Conservation (phyloP, 2,797 vertebrate species). For the Discoglossus pictus region DNA sequence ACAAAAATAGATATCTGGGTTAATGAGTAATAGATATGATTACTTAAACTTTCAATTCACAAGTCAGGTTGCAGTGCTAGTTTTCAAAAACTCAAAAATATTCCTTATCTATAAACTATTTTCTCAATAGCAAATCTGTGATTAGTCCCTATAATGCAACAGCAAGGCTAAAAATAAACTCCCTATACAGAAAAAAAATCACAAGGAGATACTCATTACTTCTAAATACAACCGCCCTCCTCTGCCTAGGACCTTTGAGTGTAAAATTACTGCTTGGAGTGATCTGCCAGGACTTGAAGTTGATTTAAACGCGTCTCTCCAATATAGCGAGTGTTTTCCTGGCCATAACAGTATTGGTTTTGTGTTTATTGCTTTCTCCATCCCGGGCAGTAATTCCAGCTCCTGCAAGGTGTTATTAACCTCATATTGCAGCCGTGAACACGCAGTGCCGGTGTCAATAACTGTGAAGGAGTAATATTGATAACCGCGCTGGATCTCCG, state of each 20-base stretch:
- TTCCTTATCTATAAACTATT: too few relatives aligned
- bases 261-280: slow-evolving; percentile 7
- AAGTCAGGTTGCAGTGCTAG: too few relatives aligned
- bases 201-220: neutral
- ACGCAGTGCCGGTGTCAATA: slow-evolving; percentile 38
- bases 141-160: too few relatives aligned
- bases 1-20: too few relatives aligned
- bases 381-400: slow-evolving; percentile 44
- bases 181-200: too few relatives aligned
- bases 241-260: neutral
- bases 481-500: slow-evolving; percentile 19
- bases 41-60: too few relatives aligned
- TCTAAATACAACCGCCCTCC: neutral
- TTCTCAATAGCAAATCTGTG: too few relatives aligned
- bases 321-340: slow-evolving; percentile 29
- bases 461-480: slow-evolving; percentile 46
- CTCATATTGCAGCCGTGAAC: slow-evolving; percentile 44
- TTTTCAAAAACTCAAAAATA: too few relatives aligned
- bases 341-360: slow-evolving; percentile 42
- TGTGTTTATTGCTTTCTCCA: slow-evolving; percentile 47
- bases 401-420: slow-evolving; percentile 51
- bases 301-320: slow-evolving; percentile 18
- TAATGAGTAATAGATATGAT: too few relatives aligned
- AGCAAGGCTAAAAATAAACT: too few relatives aligned
- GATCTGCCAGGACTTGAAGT: slow-evolving; percentile 15